Evolutionary conservation across 2,113 vertebrate genomes (phyloP).

Genomic region (Microtus pennsylvanicus): DNA sequence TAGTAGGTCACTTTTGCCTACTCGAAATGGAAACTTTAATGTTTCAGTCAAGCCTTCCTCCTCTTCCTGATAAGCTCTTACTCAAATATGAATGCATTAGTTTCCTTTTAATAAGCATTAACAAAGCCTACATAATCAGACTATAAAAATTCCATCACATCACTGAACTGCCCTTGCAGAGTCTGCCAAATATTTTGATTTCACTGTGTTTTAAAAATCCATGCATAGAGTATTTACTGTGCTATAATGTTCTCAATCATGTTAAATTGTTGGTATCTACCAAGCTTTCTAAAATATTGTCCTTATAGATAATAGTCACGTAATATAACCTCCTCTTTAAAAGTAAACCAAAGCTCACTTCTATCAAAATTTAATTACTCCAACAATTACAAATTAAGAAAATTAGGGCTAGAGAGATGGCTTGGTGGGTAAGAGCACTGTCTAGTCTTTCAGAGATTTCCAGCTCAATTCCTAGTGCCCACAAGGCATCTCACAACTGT

Average conservation of each 20-base stretch:
- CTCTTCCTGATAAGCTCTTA: conserved; percentile 90
- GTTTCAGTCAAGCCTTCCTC: conserved; percentile 87
- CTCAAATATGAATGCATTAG: conserved; percentile 93
- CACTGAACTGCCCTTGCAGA: conserved; percentile 83
- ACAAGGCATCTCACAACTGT: not conserved
- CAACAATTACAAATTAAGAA: not conserved
- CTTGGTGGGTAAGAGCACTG: not conserved
- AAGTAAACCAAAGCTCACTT: conserved; percentile 76
- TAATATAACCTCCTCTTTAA: conserved; percentile 60
- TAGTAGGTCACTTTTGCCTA: conserved; percentile 91
- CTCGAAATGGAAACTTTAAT: conserved; percentile 90
- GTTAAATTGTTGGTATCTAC: conserved; percentile 76
- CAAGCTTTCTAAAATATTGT: conserved; percentile 76
- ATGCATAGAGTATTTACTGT: conserved; percentile 78
- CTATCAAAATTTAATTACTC: conserved; percentile 55
- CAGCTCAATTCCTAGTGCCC: not conserved
- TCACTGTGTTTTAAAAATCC: conserved; percentile 81
- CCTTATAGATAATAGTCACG: conserved; percentile 53
- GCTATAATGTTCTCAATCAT: conserved; percentile 77
- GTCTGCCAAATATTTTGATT: conserved; percentile 87
- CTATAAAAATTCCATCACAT: conserved; percentile 93
- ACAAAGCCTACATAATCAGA: conserved; percentile 90
- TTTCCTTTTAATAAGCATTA: conserved; percentile 94
- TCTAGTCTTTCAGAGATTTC: too few relatives aligned
- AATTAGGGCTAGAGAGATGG: not conserved